Evolutionary conservation across 2,797 vertebrate species (phyloP).

Genomic region (Peromyscus aztecus): DNA sequence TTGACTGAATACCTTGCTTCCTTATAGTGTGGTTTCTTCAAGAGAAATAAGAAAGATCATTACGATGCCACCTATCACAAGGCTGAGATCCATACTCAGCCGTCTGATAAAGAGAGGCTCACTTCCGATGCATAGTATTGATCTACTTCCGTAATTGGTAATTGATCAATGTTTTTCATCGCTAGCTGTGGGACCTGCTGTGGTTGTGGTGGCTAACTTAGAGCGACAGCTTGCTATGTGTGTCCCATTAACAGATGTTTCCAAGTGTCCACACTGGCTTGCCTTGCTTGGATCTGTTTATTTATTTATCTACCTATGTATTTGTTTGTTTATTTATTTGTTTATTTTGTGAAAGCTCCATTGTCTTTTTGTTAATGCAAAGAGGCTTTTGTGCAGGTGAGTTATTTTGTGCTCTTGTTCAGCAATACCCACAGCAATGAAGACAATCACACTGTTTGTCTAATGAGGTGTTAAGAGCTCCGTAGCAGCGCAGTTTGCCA

Average conservation of each 20-base stretch:
- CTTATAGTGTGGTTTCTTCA: conserved; percentile 99
- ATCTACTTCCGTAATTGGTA: conserved; percentile 94
- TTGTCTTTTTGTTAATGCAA: conserved; percentile 35
- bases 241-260: conserved; percentile 88
- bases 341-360: conserved; percentile 69
- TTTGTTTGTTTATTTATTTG: conserved; percentile 55
- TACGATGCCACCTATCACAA: conserved; percentile 97
- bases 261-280: conserved; percentile 85
- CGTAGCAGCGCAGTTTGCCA: neutral
- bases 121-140: conserved; percentile 97
- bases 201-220: conserved; percentile 90
- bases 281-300: conserved; percentile 84
- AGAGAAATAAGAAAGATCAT: conserved; percentile 97
- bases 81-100: conserved; percentile 99
- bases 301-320: conserved; percentile 51
- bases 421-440: conserved; percentile 28
- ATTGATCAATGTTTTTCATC: conserved; percentile 89
- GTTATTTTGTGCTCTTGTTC: conserved; percentile 54
- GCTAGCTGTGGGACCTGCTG: conserved; percentile 89
- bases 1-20: conserved; percentile 93
- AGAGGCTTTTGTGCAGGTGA: conserved; percentile 67
- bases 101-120: conserved; percentile 99
- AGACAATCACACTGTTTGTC: neutral
- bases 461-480: conserved; percentile 12
- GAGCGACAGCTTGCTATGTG: conserved; percentile 86